These are phyloP conservation scores for Hipposideros larvatus DNA, from an alignment of 2,797 vertebrate species.

Conservation along the genomic window DNA sequence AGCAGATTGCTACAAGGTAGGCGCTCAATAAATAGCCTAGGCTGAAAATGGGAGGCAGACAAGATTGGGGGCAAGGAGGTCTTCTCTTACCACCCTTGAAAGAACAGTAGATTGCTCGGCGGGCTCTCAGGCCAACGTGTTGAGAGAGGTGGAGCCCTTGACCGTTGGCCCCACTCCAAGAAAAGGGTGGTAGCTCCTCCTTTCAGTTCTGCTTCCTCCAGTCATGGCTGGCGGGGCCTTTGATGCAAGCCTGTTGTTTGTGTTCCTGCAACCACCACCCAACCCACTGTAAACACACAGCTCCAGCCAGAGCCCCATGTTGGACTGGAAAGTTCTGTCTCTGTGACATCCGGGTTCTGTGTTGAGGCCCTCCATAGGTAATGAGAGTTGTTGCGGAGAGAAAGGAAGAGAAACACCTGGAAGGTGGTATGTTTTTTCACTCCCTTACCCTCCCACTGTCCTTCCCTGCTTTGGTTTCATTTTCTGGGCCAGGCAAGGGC, in stretches of 20 bases:
- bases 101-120: neutral
- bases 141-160: neutral
- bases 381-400: neutral
- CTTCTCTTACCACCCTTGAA: neutral
- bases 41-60: neutral
- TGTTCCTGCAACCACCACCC: neutral
- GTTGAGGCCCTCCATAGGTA: neutral
- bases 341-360: neutral
- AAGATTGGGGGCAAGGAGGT: neutral
- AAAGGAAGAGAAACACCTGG: neutral
- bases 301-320: neutral
- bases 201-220: conserved; percentile 66
- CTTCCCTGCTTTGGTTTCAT: neutral
- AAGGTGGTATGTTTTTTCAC: neutral
- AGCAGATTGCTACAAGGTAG: neutral
- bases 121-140: neutral
- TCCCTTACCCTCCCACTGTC: neutral
- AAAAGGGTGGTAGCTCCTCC: neutral
- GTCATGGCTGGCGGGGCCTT: conserved; percentile 24
- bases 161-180: neutral
- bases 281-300: neutral
- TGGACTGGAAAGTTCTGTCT: neutral
- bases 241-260: neutral
- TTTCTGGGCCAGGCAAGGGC: neutral
- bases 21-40: neutral